These are phyloP conservation scores for Sandelia bainsii DNA, from an alignment of 2,797 vertebrate species.

Conservation along the genomic window DNA sequence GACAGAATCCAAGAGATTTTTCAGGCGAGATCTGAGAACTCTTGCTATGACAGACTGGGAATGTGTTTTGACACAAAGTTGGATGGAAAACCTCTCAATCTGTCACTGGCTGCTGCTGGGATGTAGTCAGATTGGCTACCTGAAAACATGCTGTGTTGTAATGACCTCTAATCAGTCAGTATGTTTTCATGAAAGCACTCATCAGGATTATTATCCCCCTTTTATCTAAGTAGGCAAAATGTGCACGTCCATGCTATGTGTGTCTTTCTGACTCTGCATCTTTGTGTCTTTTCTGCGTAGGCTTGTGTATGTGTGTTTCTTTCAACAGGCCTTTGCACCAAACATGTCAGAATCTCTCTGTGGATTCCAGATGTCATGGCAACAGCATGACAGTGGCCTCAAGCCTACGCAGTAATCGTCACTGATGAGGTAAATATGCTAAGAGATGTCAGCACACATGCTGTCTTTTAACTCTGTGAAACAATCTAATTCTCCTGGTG, in stretches of 20 bases:
- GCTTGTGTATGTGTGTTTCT: conserved; percentile 10
- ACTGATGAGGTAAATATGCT: conserved; percentile 56
- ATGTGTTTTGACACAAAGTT: conserved; percentile 51
- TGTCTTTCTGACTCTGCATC: background rate
- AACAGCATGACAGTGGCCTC: conserved; percentile 63
- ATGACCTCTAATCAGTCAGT: conserved; percentile 51
- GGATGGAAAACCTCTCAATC: conserved; percentile 41
- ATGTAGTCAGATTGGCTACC: conserved; percentile 50
- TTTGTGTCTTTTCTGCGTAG: background rate
- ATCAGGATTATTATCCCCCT: conserved; percentile 16
- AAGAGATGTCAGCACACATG: conserved; percentile 33
- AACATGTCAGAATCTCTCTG: conserved; percentile 34
- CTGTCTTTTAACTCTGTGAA: background rate
- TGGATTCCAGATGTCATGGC: conserved; percentile 76
- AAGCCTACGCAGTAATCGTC: conserved; percentile 48
- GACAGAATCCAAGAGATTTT: conserved; percentile 49
- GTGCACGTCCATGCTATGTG: background rate
- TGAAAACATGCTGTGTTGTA: conserved; percentile 23
- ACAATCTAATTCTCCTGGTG: conserved; percentile 10
- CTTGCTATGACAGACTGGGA: conserved; percentile 27
- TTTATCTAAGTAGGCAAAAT: conserved; percentile 42
- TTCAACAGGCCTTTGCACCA: conserved; percentile 22
- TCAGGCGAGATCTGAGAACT: conserved; percentile 42
- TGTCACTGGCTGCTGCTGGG: conserved; percentile 26
- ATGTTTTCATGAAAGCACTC: conserved; percentile 41